Percentiles rank a stretch among this genome's conserved stretches.
These are phyloP conservation scores for Cephalopterus ornatus DNA, from an alignment of 2,113 vertebrate species.

Conservation along the genomic window DNA sequence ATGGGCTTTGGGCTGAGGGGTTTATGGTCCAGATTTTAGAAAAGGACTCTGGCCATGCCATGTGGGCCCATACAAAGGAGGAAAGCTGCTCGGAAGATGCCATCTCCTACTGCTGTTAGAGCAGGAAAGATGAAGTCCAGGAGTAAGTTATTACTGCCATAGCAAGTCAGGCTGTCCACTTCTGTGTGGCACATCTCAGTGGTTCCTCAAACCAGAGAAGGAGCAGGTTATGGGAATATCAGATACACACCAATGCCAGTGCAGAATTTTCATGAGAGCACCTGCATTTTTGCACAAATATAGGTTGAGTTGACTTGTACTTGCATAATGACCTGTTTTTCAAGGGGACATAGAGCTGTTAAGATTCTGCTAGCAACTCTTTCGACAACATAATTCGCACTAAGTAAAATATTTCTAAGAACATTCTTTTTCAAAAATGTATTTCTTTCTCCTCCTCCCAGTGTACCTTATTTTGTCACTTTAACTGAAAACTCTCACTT, in stretches of 20 bases:
- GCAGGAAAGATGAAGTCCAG: not conserved
- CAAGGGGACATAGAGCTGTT: not conserved
- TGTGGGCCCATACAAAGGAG: not conserved
- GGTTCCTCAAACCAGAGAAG: not conserved
- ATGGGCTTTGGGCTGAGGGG: not conserved
- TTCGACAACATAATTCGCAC: accelerated
- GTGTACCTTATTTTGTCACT: not conserved
- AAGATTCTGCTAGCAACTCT: not conserved
- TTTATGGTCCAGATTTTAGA: not conserved
- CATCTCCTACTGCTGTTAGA: not conserved
- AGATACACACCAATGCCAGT: accelerated
- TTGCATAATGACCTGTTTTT: not conserved
- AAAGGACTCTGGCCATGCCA: not conserved
- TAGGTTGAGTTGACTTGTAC: not conserved
- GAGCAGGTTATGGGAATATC: not conserved
- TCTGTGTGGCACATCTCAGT: accelerated
- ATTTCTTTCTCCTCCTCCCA: not conserved
- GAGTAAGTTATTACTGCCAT: not conserved
- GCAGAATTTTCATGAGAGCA: not conserved
- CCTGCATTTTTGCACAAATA: not conserved
- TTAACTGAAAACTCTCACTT: not conserved
- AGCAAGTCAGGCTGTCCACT: not conserved
- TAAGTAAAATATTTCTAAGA: not conserved
- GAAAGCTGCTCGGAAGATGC: not conserved
- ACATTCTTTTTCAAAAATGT: accelerated